Evolutionary conservation across 2,888 invertebrate species (phyloP).

Genomic region (Litoditis marina): DNA sequence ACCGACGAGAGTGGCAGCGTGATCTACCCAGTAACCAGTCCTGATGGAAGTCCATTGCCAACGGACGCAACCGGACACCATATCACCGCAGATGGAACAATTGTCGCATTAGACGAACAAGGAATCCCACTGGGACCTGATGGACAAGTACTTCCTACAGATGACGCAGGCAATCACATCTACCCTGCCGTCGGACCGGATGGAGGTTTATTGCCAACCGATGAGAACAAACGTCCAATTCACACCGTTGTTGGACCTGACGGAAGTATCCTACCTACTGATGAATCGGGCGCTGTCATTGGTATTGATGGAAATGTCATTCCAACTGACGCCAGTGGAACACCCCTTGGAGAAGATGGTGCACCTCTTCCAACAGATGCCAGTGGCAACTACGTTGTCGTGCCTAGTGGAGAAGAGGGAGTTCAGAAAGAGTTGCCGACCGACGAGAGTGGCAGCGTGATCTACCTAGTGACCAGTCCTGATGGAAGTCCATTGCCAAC

Average conservation of each 20-base stretch:
- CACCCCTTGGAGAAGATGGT: conserved; percentile 23
- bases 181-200: conserved; percentile 34
- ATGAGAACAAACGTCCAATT: conserved; percentile 12
- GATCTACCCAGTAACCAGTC: conserved; percentile 23
- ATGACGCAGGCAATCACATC: conserved; percentile 24
- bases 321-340: conserved; percentile 24
- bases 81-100: conserved; percentile 25
- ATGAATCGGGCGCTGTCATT: conserved; percentile 25
- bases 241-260: conserved; percentile 25
- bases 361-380: conserved; percentile 28
- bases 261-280: conserved; percentile 26
- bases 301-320: conserved; percentile 32
- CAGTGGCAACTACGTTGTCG: conserved; percentile 21
- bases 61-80: conserved; percentile 34
- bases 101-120: conserved; percentile 20
- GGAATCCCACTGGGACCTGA: conserved; percentile 33
- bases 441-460: conserved; percentile 19
- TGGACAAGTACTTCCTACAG: conserved; percentile 32
- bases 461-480: conserved; percentile 22
- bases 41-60: conserved; percentile 28
- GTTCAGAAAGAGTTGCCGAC: conserved; percentile 22
- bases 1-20: conserved; percentile 24
- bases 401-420: conserved; percentile 15
- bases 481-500: conserved; percentile 28
- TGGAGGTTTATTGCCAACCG: conserved; percentile 21